These are phyloP conservation scores for Fragum sueziense DNA, from an alignment of 2,888 invertebrate genomes.

Conservation along the genomic window DNA sequence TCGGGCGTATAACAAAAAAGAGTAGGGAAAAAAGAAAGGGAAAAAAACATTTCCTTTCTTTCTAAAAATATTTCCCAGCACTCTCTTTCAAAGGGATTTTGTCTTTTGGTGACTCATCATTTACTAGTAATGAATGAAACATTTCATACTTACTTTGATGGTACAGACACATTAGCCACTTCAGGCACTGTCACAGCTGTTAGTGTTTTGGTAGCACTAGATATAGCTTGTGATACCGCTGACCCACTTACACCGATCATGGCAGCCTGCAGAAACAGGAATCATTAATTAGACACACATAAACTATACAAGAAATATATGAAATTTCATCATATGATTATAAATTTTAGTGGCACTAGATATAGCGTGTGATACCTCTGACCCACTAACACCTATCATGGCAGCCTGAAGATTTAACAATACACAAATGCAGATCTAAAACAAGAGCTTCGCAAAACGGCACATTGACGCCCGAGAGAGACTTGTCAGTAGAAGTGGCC, in stretches of 20 bases:
- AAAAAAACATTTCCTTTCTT: neutral
- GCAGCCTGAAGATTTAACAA: constrained; percentile 77
- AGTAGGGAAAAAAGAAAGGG: neutral
- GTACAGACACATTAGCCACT: constrained; percentile 79
- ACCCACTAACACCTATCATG: constrained; percentile 80
- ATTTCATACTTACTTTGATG: constrained; percentile 76
- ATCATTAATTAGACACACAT: too few species aligned
- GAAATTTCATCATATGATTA: too few species aligned
- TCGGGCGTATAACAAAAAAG: too few species aligned
- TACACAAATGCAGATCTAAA: too few species aligned
- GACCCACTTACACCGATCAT: constrained; percentile 81
- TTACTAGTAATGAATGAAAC: neutral
- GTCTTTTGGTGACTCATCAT: neutral
- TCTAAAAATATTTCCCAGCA: neutral
- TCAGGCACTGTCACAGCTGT: constrained; percentile 82
- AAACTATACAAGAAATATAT: too few species aligned
- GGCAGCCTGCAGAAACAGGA: constrained; percentile 73
- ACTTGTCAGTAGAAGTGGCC: too few species aligned
- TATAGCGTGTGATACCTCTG: constrained; percentile 79
- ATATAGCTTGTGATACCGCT: constrained; percentile 79
- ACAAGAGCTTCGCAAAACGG: too few species aligned
- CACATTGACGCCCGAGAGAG: too few species aligned
- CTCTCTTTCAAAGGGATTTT: neutral
- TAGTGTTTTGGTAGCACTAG: constrained; percentile 81
- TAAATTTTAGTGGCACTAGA: constrained; percentile 81